phyloP scores from a whole-genome alignment of 2,113 vertebrate genomes.

The Crotalus tigris region DNA sequence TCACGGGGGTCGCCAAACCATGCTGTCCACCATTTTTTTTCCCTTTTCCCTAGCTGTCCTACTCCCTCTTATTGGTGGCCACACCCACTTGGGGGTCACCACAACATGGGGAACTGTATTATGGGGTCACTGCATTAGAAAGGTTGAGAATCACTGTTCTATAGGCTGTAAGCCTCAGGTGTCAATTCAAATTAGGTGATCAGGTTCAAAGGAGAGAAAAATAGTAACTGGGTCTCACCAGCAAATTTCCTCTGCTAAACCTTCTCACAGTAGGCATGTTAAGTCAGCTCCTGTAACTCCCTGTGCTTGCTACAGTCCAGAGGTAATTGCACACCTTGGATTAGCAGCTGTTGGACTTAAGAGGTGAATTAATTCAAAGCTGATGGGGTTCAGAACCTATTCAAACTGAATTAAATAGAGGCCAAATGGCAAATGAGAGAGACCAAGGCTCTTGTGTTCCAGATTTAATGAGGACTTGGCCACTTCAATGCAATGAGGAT shows the following conservation, averaged over 20 bases:
- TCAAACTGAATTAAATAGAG: neutral
- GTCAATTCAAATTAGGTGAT: neutral
- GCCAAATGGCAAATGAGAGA: neutral
- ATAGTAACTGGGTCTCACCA: neutral
- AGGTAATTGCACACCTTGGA: neutral
- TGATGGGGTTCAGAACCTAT: constrained; percentile 5
- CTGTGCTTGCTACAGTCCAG: neutral
- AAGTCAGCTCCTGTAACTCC: neutral
- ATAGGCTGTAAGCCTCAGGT: neutral
- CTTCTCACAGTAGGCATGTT: neutral
- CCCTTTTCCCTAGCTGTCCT: too few species aligned
- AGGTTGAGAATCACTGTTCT: too few species aligned
- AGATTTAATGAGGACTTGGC: constrained; percentile 5
- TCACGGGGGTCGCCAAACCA: too few species aligned
- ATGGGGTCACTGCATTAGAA: too few species aligned
- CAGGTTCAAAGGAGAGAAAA: neutral
- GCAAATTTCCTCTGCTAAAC: neutral
- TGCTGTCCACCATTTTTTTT: too few species aligned
- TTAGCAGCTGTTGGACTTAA: neutral
- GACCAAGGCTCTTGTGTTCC: neutral
- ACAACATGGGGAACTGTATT: too few species aligned
- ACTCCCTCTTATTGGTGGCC: too few species aligned
- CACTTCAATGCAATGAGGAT: neutral
- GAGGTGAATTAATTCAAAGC: constrained; percentile 27
- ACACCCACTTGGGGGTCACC: too few species aligned